Percentiles rank a stretch among this genome's conserved stretches.
phyloP scores from a whole-genome alignment of 2,888 invertebrate species.

The Punctoribates punctum region DNA sequence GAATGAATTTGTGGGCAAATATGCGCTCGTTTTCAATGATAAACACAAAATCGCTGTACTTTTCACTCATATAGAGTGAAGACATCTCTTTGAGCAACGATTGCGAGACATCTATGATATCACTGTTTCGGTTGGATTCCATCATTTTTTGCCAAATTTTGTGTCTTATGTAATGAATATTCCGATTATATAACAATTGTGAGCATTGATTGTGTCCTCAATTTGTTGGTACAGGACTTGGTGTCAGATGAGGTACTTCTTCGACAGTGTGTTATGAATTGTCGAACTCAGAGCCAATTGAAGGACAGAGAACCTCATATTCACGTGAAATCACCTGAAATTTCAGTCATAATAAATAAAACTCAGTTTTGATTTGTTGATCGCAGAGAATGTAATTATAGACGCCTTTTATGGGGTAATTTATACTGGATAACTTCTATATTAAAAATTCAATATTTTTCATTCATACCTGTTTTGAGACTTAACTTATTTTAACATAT shows the following conservation, averaged over 20 bases:
- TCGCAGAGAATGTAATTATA: too few relatives aligned
- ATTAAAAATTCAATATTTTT: too few relatives aligned
- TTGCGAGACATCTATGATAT: background rate
- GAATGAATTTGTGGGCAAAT: constrained; percentile 22
- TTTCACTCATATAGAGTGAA: constrained; percentile 26
- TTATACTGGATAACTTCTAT: too few relatives aligned
- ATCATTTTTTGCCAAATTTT: constrained; percentile 6
- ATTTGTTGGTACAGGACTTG: background rate
- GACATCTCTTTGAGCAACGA: constrained; percentile 2
- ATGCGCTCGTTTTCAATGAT: constrained; percentile 14
- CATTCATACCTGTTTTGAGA: too few relatives aligned
- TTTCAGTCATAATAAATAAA: constrained; percentile 1
- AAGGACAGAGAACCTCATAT: background rate
- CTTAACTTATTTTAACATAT: too few relatives aligned
- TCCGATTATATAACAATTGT: background rate
- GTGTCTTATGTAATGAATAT: background rate
- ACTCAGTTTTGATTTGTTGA: too few relatives aligned
- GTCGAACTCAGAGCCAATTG: background rate
- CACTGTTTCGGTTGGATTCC: constrained; percentile 2
- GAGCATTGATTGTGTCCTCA: too few relatives aligned
- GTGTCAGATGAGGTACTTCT: background rate
- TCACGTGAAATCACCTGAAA: constrained; percentile 35
- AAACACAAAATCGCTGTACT: constrained; percentile 15
- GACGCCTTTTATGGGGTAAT: too few relatives aligned
- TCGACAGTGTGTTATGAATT: background rate